Base-by-base conservation (phyloP, 2,888 invertebrate genomes). In the Pammene fasciana region DNA sequence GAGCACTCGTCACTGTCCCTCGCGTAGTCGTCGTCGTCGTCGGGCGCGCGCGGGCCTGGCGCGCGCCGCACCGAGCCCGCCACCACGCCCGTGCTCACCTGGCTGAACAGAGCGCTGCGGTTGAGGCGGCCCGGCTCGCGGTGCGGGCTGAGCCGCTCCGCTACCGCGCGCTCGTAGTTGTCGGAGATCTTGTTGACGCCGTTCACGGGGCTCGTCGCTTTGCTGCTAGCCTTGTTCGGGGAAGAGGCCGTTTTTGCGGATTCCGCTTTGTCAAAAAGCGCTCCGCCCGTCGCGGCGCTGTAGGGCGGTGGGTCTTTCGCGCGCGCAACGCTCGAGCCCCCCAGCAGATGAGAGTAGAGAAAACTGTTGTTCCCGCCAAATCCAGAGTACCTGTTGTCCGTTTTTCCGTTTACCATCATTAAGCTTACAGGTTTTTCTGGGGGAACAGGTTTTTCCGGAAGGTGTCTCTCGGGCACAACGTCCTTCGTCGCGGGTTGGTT, bases 1-100 rank as follows among this genome's bases (percentile, higher is more conserved):
- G 94, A 94, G 83, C 94, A 94, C 82, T 94, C 94, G 81, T 94
- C 94, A 78, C 94, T 94, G 79, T 94, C 94, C 14, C 92, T 85
- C 50, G 93, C 93, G 82, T 93, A 93, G 74, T 93, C 93, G 0
- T 92, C 93, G 71, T 93, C 93, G 5, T 93, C 93, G 11, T 92
- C 92, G 46, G 36, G 70, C 72, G 16, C 85, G 85, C 45, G 82
- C 77, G 18, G 36, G 26, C 62, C 26, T 4, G 26, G 26, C 26
- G 26, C 52, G 52, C 76, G 78, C 71, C 72, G 84, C 77, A 85
- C 86, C 76, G 88, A 86, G 70, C 85, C 83, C 43, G 90, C 85
- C 36, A 92, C 92, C 50, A 88, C 86, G 11, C 92, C 92, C 7
- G 93, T 92, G 74, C 88, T 86, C 61, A 92, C 91, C 76, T 92